Evolutionary conservation across 2,113 vertebrate genomes (phyloP).

Genomic region (Microcebus murinus): DNA sequence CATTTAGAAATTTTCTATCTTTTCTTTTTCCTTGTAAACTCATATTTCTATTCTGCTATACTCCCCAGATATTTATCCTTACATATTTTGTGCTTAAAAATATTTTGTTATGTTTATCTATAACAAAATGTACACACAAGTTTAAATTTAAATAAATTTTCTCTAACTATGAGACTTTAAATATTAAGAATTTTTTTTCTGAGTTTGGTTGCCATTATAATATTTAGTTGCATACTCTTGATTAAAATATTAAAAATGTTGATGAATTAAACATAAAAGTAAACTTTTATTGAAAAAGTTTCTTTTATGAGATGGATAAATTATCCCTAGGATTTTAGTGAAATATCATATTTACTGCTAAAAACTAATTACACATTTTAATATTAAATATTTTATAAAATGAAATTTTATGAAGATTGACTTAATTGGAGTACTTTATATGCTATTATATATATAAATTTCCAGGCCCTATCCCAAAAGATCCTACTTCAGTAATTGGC

Average conservation of each 20-base stretch:
- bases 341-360: constrained; percentile 1
- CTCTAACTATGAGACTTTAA: neutral
- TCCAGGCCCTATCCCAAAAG: neutral
- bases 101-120: neutral
- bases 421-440: neutral
- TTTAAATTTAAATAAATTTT: constrained; percentile 2
- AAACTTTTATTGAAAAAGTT: neutral
- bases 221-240: neutral
- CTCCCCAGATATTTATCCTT: neutral
- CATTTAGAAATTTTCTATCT: constrained; percentile 36
- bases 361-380: neutral
- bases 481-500: neutral
- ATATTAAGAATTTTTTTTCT: neutral
- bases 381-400: constrained; percentile 5
- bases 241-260: constrained; percentile 3
- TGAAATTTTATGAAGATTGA: constrained; percentile 15
- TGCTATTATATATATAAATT: neutral
- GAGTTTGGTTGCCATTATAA: neutral
- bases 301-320: neutral
- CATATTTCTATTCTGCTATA: neutral
- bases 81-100: neutral
- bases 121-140: neutral
- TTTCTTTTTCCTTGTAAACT: neutral
- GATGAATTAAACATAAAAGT: constrained; percentile 27
- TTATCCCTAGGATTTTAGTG: neutral